Percentiles rank a stretch among this genome's conserved stretches.
Evolutionary conservation across 2,797 vertebrate genomes (phyloP).

Genomic region (Coilia nasus): DNA sequence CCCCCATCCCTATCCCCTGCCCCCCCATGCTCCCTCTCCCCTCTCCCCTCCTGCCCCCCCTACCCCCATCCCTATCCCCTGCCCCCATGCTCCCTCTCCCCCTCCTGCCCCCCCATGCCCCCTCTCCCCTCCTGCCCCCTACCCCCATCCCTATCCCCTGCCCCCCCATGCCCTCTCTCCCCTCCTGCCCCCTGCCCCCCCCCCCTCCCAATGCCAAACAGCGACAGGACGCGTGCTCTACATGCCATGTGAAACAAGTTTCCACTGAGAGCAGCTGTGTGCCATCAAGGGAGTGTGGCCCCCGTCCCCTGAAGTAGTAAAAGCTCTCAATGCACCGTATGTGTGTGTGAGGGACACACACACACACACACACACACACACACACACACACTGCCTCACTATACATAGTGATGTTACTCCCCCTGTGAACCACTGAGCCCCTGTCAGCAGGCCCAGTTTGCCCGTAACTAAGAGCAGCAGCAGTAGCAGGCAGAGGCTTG

Average conservation of each 20-base stretch:
- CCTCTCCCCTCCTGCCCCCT: neutral
- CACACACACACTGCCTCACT: neutral
- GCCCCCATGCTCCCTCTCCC: neutral
- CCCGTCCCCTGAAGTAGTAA: neutral
- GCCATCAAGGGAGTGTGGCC: conserved; percentile 15
- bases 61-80: neutral
- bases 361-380: neutral
- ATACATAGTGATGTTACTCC: neutral
- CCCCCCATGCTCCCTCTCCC: too few species aligned
- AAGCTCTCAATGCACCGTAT: neutral
- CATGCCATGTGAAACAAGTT: neutral
- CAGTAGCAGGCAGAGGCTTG: neutral
- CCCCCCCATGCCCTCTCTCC: neutral
- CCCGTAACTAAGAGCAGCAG: neutral
- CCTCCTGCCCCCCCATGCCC: neutral
- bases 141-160: neutral
- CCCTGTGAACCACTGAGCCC: neutral
- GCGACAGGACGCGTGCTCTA: neutral
- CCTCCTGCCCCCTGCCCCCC: neutral
- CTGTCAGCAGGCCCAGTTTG: neutral
- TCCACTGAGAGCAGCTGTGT: conserved; percentile 18
- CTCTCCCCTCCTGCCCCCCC: neutral
- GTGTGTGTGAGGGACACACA: too few species aligned
- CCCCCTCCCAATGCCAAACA: neutral
- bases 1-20: too few species aligned